Evolutionary conservation across 2,888 invertebrate genomes (phyloP).

Genomic region (Acholoe squamosa): DNA sequence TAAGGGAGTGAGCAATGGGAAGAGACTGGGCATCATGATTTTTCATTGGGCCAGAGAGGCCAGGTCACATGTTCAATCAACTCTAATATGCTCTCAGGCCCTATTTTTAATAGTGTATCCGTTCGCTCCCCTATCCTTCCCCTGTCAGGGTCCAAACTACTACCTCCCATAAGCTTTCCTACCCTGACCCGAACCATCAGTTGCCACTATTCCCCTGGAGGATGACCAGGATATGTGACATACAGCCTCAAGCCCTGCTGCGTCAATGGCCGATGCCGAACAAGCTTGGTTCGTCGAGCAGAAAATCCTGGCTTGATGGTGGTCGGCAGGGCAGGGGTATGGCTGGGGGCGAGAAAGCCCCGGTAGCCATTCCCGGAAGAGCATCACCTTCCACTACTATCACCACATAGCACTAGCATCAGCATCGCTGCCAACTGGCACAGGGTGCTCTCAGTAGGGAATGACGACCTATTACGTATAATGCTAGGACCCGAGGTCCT

Average conservation of each 20-base stretch:
- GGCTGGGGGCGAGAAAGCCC: too few relatives aligned
- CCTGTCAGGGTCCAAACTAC: not conserved
- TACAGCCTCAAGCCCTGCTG: not conserved
- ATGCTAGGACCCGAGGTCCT: not conserved
- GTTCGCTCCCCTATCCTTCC: not conserved
- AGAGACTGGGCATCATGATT: not conserved
- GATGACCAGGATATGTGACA: not conserved
- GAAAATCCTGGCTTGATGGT: constrained; percentile 3
- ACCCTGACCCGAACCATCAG: too few relatives aligned
- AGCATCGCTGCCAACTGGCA: not conserved
- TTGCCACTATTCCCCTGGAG: not conserved
- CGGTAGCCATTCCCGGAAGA: not conserved
- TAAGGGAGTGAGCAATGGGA: not conserved
- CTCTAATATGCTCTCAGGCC: not conserved
- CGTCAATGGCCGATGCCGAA: not conserved
- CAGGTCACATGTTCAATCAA: too few relatives aligned
- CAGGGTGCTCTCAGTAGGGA: not conserved
- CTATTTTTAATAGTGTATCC: not conserved
- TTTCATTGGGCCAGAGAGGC: not conserved
- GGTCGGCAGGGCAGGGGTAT: not conserved
- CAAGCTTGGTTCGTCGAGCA: not conserved
- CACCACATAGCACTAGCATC: not conserved
- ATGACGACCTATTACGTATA: not conserved
- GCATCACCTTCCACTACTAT: not conserved
- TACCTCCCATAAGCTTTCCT: not conserved